Percentiles rank a stretch among this genome's conserved stretches.
Conservation (phyloP, 2,888 invertebrate genomes). For the Hydropsyche betteni region DNA sequence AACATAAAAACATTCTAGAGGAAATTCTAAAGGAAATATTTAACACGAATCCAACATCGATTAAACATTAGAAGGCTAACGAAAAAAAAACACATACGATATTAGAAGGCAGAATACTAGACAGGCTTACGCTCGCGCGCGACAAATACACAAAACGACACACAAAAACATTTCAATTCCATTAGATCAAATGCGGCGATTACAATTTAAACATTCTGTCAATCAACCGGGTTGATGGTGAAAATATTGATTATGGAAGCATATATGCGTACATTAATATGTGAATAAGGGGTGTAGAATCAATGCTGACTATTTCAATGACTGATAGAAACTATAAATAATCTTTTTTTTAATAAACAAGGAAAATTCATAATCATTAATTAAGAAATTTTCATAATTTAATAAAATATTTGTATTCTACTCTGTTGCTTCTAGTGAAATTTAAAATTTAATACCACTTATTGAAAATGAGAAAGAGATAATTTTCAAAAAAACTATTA, state of each 20-base stretch:
- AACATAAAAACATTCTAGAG: constrained; percentile 1
- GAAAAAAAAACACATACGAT: neutral
- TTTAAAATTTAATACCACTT: too few relatives aligned
- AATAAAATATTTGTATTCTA: too few relatives aligned
- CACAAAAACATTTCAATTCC: constrained; percentile 17
- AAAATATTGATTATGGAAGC: constrained; percentile 13
- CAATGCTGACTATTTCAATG: neutral
- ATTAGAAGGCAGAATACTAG: neutral
- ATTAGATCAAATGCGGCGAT: constrained; percentile 10
- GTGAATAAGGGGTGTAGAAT: neutral
- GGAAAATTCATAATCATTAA: too few relatives aligned
- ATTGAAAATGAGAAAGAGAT: too few relatives aligned
- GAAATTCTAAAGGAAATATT: constrained; percentile 10
- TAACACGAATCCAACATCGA: neutral
- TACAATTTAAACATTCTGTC: constrained; percentile 21
- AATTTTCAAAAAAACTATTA: too few relatives aligned
- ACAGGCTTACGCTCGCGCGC: too few relatives aligned
- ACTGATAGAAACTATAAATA: too few relatives aligned
- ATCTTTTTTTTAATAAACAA: too few relatives aligned
- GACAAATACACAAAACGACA: neutral
- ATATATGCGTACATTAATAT: neutral
- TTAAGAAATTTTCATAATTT: too few relatives aligned
- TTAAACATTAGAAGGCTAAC: neutral
- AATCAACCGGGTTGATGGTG: constrained; percentile 9
- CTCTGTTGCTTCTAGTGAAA: too few relatives aligned